Evolutionary conservation across 2,888 invertebrate species (phyloP).

Genomic region (Rapana venosa): DNA sequence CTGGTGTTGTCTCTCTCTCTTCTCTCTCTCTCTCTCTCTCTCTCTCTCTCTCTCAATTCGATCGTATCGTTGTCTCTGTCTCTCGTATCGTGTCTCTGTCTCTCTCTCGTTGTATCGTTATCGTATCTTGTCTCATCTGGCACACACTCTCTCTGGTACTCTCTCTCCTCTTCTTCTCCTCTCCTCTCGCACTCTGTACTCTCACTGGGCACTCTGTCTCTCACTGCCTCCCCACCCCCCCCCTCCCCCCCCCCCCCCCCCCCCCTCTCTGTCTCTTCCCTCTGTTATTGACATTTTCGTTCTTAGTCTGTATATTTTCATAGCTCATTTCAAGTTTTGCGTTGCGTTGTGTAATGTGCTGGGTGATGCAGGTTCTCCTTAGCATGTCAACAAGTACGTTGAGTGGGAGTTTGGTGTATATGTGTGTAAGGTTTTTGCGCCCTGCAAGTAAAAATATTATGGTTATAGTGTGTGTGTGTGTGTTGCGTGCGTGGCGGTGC

Average conservation of each 20-base stretch:
- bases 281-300: not conserved
- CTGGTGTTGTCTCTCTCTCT: not conserved
- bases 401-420: too few species aligned
- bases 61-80: not conserved
- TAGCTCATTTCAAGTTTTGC: too few species aligned
- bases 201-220: not conserved
- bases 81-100: not conserved
- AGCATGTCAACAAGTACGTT: too few species aligned
- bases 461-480: too few species aligned
- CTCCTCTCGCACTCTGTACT: not conserved
- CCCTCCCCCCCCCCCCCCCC: too few species aligned
- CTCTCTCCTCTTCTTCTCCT: not conserved
- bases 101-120: not conserved
- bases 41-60: not conserved
- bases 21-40: not conserved
- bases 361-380: too few species aligned
- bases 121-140: not conserved
- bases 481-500: too few species aligned
- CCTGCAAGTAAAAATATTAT: too few species aligned
- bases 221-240: not conserved
- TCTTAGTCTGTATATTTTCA: too few species aligned
- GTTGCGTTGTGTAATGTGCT: too few species aligned
- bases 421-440: too few species aligned
- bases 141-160: too few species aligned
- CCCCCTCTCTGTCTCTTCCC: not conserved